Conservation (phyloP, 2,797 vertebrate genomes). For the Euphonia xanthogaster region DNA sequence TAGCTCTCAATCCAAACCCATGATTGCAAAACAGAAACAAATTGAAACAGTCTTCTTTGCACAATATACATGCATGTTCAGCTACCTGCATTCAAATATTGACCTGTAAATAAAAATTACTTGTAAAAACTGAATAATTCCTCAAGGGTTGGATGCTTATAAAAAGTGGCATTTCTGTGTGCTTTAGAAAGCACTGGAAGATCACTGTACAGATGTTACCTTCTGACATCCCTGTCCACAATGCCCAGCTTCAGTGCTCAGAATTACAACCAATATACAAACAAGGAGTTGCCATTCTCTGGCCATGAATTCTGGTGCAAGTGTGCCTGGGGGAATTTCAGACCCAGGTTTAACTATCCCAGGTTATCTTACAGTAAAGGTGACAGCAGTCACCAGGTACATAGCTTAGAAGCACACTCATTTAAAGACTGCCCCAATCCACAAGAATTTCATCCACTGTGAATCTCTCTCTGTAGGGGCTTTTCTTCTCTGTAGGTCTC, state of each 20-base stretch:
- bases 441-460: neutral
- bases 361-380: neutral
- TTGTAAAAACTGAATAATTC: neutral
- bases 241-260: neutral
- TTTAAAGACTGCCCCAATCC: neutral
- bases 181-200: neutral
- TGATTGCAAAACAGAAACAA: neutral
- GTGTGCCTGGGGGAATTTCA: neutral
- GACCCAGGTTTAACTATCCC: neutral
- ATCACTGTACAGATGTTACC: neutral
- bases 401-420: rapidly evolving
- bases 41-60: neutral
- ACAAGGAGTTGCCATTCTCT: neutral
- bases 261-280: neutral
- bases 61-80: neutral
- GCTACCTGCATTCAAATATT: neutral
- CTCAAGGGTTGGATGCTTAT: neutral
- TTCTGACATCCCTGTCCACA: neutral
- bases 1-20: neutral
- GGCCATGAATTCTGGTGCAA: neutral
- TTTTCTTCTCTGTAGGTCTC: neutral
- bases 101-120: neutral
- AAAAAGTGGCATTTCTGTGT: neutral
- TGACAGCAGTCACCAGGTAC: neutral
- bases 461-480: neutral